These are phyloP conservation scores for Timandra comae DNA, from an alignment of 2,888 invertebrate species.

Conservation along the genomic window DNA sequence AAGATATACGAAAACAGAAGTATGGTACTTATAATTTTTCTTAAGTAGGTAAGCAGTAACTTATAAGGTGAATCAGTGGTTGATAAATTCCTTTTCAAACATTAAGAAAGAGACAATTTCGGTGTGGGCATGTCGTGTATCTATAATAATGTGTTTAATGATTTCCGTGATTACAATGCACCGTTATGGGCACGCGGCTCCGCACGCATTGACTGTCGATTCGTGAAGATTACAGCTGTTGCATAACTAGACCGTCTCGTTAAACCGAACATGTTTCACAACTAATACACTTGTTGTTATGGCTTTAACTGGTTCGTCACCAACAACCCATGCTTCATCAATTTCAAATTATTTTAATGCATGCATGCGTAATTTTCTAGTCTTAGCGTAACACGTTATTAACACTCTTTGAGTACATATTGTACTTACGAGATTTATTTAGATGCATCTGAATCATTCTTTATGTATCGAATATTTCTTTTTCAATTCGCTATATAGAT, in stretches of 20 bases:
- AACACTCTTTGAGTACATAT: too few relatives aligned
- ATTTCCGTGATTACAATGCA: conserved; percentile 58
- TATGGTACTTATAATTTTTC: too few relatives aligned
- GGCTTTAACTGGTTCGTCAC: conserved; percentile 48
- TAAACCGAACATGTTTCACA: conserved; percentile 54
- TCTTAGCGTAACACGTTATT: too few relatives aligned
- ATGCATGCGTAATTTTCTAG: neutral
- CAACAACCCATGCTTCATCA: conserved; percentile 6
- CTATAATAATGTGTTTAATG: conserved; percentile 30
- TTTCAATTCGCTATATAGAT: too few relatives aligned
- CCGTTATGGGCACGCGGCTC: conserved; percentile 57
- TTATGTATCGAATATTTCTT: too few relatives aligned
- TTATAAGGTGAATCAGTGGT: too few relatives aligned
- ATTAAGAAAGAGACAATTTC: conserved; percentile 23
- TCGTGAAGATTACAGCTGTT: conserved; percentile 56
- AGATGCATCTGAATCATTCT: too few relatives aligned
- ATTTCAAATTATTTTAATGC: conserved; percentile 3
- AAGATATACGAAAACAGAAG: too few relatives aligned
- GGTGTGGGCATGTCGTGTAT: conserved; percentile 11
- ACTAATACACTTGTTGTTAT: conserved; percentile 54
- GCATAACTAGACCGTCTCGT: conserved; percentile 60
- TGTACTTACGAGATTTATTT: too few relatives aligned
- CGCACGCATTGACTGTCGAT: conserved; percentile 54
- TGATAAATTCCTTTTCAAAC: conserved; percentile 11
- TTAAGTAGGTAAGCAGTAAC: too few relatives aligned